Evolutionary conservation across 2,888 invertebrate species (phyloP).

Genomic region (Limnephilus lunatus): DNA sequence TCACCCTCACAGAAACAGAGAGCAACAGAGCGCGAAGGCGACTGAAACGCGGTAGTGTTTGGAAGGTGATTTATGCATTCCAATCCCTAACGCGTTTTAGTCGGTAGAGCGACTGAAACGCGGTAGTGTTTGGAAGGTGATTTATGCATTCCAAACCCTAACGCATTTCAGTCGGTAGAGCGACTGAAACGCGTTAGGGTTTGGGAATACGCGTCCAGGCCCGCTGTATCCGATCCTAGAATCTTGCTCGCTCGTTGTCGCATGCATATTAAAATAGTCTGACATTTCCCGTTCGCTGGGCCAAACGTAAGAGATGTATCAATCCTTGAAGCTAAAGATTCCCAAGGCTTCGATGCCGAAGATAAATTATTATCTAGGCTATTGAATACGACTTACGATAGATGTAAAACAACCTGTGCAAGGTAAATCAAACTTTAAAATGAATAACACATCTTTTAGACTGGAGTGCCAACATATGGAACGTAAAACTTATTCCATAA

Average conservation of each 20-base stretch:
- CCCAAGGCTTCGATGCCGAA: not conserved
- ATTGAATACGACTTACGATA: not conserved
- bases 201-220: too few species aligned
- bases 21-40: too few species aligned
- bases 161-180: too few species aligned
- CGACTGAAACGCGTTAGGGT: too few species aligned
- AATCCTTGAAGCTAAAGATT: not conserved
- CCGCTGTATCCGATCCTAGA: conserved; percentile 12
- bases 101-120: too few species aligned
- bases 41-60: too few species aligned
- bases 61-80: too few species aligned
- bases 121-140: too few species aligned
- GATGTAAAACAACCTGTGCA: not conserved
- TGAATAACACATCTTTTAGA: not conserved
- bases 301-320: not conserved
- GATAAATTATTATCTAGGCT: not conserved
- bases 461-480: not conserved
- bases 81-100: too few species aligned
- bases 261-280: conserved; percentile 20
- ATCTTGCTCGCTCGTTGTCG: conserved; percentile 4
- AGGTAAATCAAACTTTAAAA: not conserved
- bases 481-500: too few species aligned
- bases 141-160: too few species aligned
- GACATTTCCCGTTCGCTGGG: conserved; percentile 12
- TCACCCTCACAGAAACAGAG: too few species aligned